Base-by-base conservation (phyloP, 1,140 invertebrate genomes). In the Pseudobourletiella spinata region DNA sequence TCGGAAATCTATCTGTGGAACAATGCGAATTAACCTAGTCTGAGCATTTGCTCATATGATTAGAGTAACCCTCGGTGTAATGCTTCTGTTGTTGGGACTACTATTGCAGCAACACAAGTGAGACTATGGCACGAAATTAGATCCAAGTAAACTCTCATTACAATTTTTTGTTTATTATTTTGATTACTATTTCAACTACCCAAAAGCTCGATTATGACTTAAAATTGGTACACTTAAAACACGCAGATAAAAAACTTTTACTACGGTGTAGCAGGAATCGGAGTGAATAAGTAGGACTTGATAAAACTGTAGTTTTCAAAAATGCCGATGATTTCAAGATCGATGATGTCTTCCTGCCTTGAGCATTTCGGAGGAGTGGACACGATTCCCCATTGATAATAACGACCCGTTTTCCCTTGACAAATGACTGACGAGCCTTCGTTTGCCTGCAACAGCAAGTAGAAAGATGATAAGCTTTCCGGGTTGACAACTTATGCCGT, bases 351-450 rank as follows among this genome's bases (percentile, higher is more conserved):
- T n/a, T n/a, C n/a, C 2, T 15, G 3, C 3, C 1, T 3, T 14
- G 42, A 43, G 39, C 54, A 57, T 15, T 57, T 56, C 16, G 22
- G 18, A 3, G 50, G 50, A 15, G 32, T 20, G n/a, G 30, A 24
- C 15, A 57, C 20, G 8, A 63, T 48, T 22, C 61, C 61, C 61
- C 35, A 63, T 20, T 44, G 30, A 25, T 63, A 63, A 30, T 57
- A 63, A 14, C 52, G 15, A 46, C 57, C 29, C 25, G 61, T 57
- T 26, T 50, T 50, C 2, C 50, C 26, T 20, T 35, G 26, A 22
- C 61, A 63, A 35, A 50, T 57, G n/a, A 63, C 55, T n/a, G 52
- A 32, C 2, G 61, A 63, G 6, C 61, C 61, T 30, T 46, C 44
- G 32, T 63, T 63, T 26, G 26, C 39, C 60, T 61, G n/a, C 15